phyloP scores from a whole-genome alignment of 2,888 invertebrate species.

The Lydus trimaculatus region DNA sequence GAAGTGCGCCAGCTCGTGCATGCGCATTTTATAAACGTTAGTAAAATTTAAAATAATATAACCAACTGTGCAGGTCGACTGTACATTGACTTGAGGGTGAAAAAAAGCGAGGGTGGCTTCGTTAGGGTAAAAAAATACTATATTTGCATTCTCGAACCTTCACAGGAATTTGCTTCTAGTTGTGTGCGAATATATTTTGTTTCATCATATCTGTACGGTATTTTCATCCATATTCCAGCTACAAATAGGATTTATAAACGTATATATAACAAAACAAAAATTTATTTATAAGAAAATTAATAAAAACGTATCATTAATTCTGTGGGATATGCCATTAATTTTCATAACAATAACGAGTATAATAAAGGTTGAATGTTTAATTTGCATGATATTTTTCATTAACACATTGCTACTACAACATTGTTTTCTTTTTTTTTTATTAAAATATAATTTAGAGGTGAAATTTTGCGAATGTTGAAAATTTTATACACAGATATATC shows the following conservation, averaged over 20 bases:
- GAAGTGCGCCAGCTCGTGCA: constrained; percentile 48
- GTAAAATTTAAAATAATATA: constrained; percentile 42
- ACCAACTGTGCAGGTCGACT: constrained; percentile 48
- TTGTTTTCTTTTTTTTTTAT: neutral
- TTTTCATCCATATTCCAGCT: neutral
- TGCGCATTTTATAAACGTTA: constrained; percentile 46
- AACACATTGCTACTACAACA: neutral
- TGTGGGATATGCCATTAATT: neutral
- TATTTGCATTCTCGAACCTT: constrained; percentile 60
- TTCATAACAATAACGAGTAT: neutral
- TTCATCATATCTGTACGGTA: constrained; percentile 1
- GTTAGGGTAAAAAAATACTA: constrained; percentile 61
- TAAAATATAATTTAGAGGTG: neutral
- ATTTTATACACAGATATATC: constrained; percentile 35
- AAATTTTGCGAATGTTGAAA: constrained; percentile 10
- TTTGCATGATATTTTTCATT: neutral
- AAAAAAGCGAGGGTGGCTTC: constrained; percentile 62
- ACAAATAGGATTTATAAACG: neutral
- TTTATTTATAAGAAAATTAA: neutral
- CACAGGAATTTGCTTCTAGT: constrained; percentile 51
- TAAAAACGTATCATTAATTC: neutral
- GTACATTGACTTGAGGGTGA: constrained; percentile 59
- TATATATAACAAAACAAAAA: neutral
- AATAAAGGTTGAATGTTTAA: neutral
- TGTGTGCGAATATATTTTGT: constrained; percentile 19